phyloP scores from a whole-genome alignment of 2,113 vertebrate genomes.

The Rana temporaria region DNA sequence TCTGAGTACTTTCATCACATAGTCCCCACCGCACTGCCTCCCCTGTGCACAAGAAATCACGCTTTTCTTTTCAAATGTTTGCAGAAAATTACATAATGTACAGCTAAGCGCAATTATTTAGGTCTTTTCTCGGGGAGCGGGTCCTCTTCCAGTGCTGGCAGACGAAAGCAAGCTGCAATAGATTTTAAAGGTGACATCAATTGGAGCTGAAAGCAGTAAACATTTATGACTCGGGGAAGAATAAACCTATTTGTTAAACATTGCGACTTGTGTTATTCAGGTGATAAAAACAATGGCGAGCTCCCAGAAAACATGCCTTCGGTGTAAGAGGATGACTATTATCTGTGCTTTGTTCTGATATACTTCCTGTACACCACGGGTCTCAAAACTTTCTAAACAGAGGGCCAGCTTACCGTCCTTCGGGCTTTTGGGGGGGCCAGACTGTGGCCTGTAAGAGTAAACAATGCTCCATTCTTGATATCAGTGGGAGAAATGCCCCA shows the following conservation, averaged over 20 bases:
- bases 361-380: no score
- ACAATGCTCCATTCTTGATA: no score
- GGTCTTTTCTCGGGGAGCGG: background rate
- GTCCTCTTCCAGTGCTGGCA: background rate
- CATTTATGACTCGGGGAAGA: background rate
- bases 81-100: background rate
- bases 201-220: conserved; percentile 4
- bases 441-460: no score
- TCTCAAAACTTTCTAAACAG: no score
- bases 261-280: background rate
- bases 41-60: background rate
- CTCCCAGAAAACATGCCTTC: no score
- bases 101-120: background rate
- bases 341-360: no score
- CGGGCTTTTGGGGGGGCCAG: no score
- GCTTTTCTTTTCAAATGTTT: background rate
- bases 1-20: background rate
- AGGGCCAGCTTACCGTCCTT: no score
- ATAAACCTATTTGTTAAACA: conserved; percentile 8
- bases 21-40: background rate
- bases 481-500: no score
- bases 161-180: background rate
- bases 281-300: background rate
- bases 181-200: background rate
- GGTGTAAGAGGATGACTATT: no score